Evolutionary conservation across 1,140 invertebrate species (phyloP), one percentile per base, ranked within the genome.

Genomic region (Drosophila sproati): DNA sequence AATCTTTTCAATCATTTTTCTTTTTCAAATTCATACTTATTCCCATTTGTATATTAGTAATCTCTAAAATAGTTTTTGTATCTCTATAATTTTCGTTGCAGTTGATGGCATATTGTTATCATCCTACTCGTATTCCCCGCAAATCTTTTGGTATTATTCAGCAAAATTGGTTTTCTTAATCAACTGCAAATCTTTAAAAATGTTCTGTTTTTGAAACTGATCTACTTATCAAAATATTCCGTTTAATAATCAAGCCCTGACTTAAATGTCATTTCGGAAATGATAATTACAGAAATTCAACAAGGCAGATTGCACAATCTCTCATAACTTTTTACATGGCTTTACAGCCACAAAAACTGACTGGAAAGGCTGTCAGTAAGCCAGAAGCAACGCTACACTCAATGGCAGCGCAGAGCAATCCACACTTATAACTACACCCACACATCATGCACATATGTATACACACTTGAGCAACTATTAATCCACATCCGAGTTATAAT

Each of bases 401-500:
- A 52, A 62, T 28, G 8, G 37, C 57, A 29, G 35, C 35, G 12
- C 63, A 59, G 39, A 39, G 37, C 37, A 39, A 39, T 39, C 35
- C 28, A 68, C 62, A 81, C 66, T 29, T 10, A 37, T 78, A 71
- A 35, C 35, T 57, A 68, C 28, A 50, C 54, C 28, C 7, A 45
- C 45, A 20, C 1, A 10, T 3, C n/a, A 34, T 6, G 50, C 37
- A 12, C 62, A 7, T 54, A 56, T 57, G 43, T 37, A 51, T 35
- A 55, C 39, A 61, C 74, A 79, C 72, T 70, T 73, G 73, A 55
- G 41, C 51, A 71, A 88, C 86, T 81, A 90, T 89, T 89, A 89
- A 89, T 89, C 85, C 86, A 79, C 85, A 89, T 89, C 85, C 85
- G 86, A 90, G 85, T 89, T 89, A 89, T 89, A 89, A 89, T 89